These are phyloP conservation scores for Phthorimaea operculella DNA, from an alignment of 1,140 invertebrate species.

Conservation along the genomic window DNA sequence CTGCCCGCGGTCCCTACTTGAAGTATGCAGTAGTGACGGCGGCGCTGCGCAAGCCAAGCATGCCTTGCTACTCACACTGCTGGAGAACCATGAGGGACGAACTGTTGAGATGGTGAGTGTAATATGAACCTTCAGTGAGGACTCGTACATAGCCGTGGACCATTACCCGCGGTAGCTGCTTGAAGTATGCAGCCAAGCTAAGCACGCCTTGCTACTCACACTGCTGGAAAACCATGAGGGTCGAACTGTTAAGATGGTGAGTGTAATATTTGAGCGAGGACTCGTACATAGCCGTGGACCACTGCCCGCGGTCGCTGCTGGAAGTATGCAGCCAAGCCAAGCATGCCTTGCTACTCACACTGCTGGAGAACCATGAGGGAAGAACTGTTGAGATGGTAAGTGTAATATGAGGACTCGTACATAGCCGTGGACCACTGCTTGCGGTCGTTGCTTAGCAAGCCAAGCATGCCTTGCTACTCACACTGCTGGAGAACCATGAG, in stretches of 20 bases:
- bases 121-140: no score
- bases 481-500: constrained; percentile 85
- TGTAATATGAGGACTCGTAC: constrained; percentile 81
- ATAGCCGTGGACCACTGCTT: constrained; percentile 85
- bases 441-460: constrained; percentile 78
- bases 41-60: constrained; percentile 75
- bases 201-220: constrained; percentile 81
- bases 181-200: constrained; percentile 75
- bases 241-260: constrained; percentile 81
- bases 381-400: constrained; percentile 81
- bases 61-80: constrained; percentile 81
- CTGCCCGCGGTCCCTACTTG: constrained; percentile 82
- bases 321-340: constrained; percentile 73
- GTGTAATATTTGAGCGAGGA: constrained; percentile 78
- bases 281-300: constrained; percentile 81
- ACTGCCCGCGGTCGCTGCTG: constrained; percentile 83
- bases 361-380: constrained; percentile 84
- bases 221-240: constrained; percentile 85
- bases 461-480: constrained; percentile 80
- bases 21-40: constrained; percentile 72
- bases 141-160: constrained; percentile 81
- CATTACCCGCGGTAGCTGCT: constrained; percentile 84
- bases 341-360: constrained; percentile 71
- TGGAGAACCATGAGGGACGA: constrained; percentile 84
- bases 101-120: constrained; percentile 78